phyloP scores from a whole-genome alignment of 2,888 invertebrate species.

The Stenoptilia bipunctidactyla region DNA sequence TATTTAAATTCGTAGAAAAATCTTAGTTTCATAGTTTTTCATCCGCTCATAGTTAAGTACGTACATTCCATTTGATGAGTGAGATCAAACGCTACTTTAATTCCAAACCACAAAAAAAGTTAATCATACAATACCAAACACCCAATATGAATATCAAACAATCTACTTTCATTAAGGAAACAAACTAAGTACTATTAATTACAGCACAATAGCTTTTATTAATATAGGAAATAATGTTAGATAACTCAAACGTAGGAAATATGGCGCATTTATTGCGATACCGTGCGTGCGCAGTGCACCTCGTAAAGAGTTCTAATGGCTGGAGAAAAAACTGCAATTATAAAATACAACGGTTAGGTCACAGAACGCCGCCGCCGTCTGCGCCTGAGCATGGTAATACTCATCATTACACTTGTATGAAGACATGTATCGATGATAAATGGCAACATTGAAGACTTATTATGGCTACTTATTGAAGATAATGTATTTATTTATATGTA shows the following conservation, averaged over 20 bases:
- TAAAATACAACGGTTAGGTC: slow-evolving; percentile 36
- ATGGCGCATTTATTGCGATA: slow-evolving; percentile 3
- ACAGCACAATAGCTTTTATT: not conserved
- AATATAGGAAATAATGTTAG: not conserved
- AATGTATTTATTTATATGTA: too few relatives aligned
- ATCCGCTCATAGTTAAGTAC: too few relatives aligned
- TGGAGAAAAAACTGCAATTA: slow-evolving; percentile 34
- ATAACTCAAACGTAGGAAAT: not conserved
- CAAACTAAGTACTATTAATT: not conserved
- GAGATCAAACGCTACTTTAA: too few relatives aligned
- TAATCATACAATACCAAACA: too few relatives aligned
- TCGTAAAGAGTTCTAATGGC: slow-evolving; percentile 40
- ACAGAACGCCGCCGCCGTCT: slow-evolving; percentile 35
- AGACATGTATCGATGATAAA: too few relatives aligned
- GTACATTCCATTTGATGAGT: too few relatives aligned
- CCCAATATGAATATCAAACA: not conserved
- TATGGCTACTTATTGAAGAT: too few relatives aligned
- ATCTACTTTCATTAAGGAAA: not conserved
- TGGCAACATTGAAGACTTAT: too few relatives aligned
- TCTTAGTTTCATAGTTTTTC: too few relatives aligned
- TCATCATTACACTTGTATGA: too few relatives aligned
- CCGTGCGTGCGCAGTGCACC: slow-evolving; percentile 27
- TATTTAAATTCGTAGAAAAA: too few relatives aligned
- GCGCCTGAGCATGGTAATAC: slow-evolving; percentile 7
- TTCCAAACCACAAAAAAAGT: too few relatives aligned